Base-by-base conservation (phyloP, 2,888 invertebrate genomes). In the Patella ulyssiponensis region DNA sequence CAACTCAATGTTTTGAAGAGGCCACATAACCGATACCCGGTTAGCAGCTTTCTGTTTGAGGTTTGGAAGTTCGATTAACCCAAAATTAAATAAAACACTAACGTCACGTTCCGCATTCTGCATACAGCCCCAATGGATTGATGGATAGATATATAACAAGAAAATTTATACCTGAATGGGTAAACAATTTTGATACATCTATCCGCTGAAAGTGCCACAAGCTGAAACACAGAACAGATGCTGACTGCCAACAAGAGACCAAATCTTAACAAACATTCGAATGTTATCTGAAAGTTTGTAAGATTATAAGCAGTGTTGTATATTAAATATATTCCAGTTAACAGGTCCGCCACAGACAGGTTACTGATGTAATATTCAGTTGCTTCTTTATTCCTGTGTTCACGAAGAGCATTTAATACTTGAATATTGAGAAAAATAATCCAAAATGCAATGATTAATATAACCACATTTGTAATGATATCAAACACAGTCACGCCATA, bases 401-500 rank as follows among this genome's bases (percentile, higher is more conserved):
- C 64, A 2, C 23, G 14, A 23, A 64, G 23, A 3, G 23, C 64
- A 23, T 64, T 64, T 64, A 64, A 23, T 23, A 64, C 64, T 12
- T 23, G 20, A 23, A 64, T 4, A 64, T 64, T 64, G 2, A 64
- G 23, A 5, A 15, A 12, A 20, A 64, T 64, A 64, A 64, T 64
- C 64, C 64, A 64, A 11, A 14, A 64, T 11, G 64, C 64, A 23
- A 64, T 64, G 23, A 23, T 23, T 64, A 64, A 23, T 23, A 64
- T 23, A 23, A 64, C 23, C 2, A 64, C 11, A 23, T 64, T 64
- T 64, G 23, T 23, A 23, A 64, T 64, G 11, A 64, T 64, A 23
- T 64, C 64, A 64, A 64, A 64, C 23, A 64, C 23, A 23, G 64
- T 64, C 14, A 64, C 64, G 14, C 64, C 64, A 64, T 64, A 64